Evolutionary conservation across 2,888 invertebrate species (phyloP).

Genomic region (Stenoptilia bipunctidactyla): DNA sequence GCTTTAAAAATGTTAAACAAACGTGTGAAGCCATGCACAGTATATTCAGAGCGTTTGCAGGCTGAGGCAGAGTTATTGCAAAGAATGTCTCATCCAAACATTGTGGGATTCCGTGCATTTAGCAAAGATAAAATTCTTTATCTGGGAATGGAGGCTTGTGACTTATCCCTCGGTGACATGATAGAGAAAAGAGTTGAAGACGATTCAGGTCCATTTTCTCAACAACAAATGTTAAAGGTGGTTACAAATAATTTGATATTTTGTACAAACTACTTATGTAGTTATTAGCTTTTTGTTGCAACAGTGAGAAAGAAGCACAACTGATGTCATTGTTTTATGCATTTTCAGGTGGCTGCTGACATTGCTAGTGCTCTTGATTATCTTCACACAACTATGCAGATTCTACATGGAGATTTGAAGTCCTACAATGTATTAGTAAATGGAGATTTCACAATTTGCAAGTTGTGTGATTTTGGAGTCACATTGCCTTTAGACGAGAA

Average conservation of each 20-base stretch:
- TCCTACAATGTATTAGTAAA: constrained; percentile 86
- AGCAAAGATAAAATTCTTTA: constrained; percentile 69
- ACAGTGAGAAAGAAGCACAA: no score
- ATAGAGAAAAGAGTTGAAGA: constrained; percentile 77
- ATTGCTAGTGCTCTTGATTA: constrained; percentile 81
- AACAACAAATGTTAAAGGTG: constrained; percentile 73
- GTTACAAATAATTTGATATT: no score
- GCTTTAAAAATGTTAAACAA: constrained; percentile 82
- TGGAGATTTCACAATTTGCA: constrained; percentile 79
- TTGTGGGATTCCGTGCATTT: constrained; percentile 80
- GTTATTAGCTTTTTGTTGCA: no score
- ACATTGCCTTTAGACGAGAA: constrained; percentile 77
- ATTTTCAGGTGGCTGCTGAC: constrained; percentile 71
- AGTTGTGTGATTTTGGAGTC: constrained; percentile 90
- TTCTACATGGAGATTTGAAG: constrained; percentile 88
- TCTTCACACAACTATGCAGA: constrained; percentile 77
- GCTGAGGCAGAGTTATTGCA: constrained; percentile 80
- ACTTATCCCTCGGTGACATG: constrained; percentile 78
- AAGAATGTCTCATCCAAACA: constrained; percentile 82
- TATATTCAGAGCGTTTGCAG: constrained; percentile 70
- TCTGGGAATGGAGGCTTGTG: constrained; percentile 85
- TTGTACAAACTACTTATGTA: no score
- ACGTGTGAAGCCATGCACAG: constrained; percentile 47
- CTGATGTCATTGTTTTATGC: not conserved
- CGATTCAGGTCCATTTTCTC: constrained; percentile 69